Evolutionary conservation across 2,113 vertebrate species (phyloP).

Genomic region (Strix aluco): DNA sequence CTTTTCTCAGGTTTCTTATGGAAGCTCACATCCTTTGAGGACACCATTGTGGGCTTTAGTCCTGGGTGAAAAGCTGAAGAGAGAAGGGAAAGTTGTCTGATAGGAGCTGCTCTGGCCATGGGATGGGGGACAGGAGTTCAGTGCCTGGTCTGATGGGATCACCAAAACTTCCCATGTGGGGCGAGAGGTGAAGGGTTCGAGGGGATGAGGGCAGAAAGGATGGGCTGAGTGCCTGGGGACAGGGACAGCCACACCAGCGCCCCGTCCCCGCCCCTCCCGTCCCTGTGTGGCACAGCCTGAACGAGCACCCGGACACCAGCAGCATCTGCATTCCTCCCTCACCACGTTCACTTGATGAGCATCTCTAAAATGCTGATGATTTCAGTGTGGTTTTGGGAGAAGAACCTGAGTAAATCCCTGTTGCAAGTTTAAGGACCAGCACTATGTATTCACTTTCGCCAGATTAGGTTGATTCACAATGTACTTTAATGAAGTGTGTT

Average conservation of each 20-base stretch:
- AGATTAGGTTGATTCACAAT: background rate
- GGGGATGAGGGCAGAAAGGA: background rate
- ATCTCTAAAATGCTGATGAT: background rate
- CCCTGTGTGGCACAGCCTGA: accelerated
- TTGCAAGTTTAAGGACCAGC: background rate
- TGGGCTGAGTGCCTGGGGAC: background rate
- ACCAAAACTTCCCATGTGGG: background rate
- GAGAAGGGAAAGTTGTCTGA: accelerated
- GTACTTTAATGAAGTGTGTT: conserved; percentile 32
- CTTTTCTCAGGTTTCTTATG: accelerated
- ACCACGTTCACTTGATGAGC: accelerated
- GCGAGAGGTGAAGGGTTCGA: accelerated
- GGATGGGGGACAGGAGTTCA: background rate
- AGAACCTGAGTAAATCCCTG: accelerated
- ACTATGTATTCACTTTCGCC: background rate
- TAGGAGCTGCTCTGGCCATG: accelerated
- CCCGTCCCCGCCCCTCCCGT: accelerated
- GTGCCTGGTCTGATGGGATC: background rate
- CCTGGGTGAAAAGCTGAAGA: accelerated
- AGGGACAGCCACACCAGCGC: background rate
- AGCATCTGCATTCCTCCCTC: background rate
- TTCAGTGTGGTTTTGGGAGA: background rate
- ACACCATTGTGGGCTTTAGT: accelerated
- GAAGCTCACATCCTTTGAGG: background rate
- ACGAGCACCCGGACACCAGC: accelerated